Percentiles rank a stretch among this genome's conserved stretches.
Conservation (phyloP, 1,140 invertebrate species). For the Drosophila suzukii region DNA sequence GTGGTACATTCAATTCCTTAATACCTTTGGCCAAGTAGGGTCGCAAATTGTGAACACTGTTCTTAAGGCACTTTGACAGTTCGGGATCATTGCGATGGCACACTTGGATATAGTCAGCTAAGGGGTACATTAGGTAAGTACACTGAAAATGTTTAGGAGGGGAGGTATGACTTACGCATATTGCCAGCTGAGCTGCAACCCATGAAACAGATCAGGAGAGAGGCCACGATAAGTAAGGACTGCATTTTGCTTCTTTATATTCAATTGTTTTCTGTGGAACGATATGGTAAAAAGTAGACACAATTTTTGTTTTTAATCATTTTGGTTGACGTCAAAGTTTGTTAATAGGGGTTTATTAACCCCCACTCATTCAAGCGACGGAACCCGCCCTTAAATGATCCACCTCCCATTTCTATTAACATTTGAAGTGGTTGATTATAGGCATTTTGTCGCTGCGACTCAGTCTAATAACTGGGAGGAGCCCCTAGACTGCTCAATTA, state of each 20-base stretch:
- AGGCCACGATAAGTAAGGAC: conserved; percentile 37
- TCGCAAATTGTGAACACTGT: conserved; percentile 85
- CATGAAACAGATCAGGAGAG: conserved; percentile 44
- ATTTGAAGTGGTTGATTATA: conserved; percentile 33
- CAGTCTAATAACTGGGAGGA: conserved; percentile 40
- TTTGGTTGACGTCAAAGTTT: conserved; percentile 6
- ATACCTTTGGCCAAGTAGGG: conserved; percentile 85
- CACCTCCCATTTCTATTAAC: conserved; percentile 16
- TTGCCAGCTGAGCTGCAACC: conserved; percentile 26
- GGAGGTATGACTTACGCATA: conserved; percentile 58
- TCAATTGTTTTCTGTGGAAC: conserved; percentile 5
- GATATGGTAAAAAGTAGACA: background rate
- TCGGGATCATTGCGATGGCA: conserved; percentile 87
- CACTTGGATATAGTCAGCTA: conserved; percentile 87
- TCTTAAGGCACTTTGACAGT: conserved; percentile 86
- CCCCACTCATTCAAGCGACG: background rate
- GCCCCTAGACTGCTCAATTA: conserved; percentile 19
- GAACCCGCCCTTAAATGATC: conserved; percentile 7
- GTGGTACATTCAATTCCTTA: conserved; percentile 87
- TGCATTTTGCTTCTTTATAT: conserved; percentile 39
- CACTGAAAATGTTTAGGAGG: background rate
- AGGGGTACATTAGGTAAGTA: background rate
- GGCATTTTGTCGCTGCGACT: conserved; percentile 23
- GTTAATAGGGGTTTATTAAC: conserved; percentile 5
- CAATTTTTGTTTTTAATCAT: background rate